Evolutionary conservation across 2,888 invertebrate genomes (phyloP), one percentile per base, ranked within the genome.

Genomic region (Amphipyra berbera): DNA sequence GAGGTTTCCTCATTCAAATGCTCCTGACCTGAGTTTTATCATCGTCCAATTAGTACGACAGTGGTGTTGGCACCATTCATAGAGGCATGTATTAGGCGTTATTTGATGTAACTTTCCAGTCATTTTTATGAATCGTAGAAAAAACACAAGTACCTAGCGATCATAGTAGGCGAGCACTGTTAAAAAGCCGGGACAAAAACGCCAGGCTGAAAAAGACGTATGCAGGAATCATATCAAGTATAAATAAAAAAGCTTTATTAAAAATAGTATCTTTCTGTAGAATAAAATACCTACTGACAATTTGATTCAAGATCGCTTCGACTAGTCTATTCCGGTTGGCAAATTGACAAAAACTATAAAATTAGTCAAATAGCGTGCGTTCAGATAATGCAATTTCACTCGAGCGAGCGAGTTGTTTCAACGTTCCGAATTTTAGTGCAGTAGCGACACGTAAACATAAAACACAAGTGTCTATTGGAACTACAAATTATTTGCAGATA

Each of bases 351-450:
- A 62, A 73, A 54, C 63, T 59, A 73, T 76, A 79, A 72, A 64
- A 61, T 78, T 71, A 49, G 65, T 72, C 64, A 67, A 71, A 78
- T 72, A 70, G 62, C 63, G 57, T 65, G 73, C 61, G 50, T 69
- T 58, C 56, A 61, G 65, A 76, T 68, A 76, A 72, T 73, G 72
- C 72, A 70, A 69, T 73, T 73, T 76, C 54, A 68, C 60, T 77
- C 42, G 59, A 69, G 57, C 42, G 59, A 69, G 57, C 56, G 52
- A 68, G 55, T 59, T 47, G 35, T 57, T 70, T 68, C 55, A 64
- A 70, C 44, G 52, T 65, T 68, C 59, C 52, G 46, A 65, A 76
- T 78, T 21, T 72, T 74, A 78, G 59, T 72, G 60, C 67, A 59
- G 38, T 45, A 27, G 37, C 14, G 46, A 33, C 48, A 61, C 49